A percentile compares a stretch with the other conserved stretches of the same genome.
phyloP scores from a whole-genome alignment of 2,888 invertebrate species.

The Cosmia trapezina region DNA sequence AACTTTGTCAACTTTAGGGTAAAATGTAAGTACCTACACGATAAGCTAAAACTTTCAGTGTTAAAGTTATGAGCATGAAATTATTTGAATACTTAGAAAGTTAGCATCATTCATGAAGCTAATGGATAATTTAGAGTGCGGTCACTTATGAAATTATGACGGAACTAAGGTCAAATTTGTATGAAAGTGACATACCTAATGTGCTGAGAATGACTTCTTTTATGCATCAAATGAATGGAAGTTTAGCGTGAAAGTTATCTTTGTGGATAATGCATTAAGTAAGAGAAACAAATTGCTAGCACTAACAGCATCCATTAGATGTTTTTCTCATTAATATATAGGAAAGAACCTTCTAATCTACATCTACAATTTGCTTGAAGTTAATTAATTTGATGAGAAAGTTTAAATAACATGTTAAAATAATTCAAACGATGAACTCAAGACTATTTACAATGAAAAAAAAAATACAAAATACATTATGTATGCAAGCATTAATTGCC shows the following conservation, averaged over 20 bases:
- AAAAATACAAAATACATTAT: constrained; percentile 59
- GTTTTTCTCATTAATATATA: constrained; percentile 27
- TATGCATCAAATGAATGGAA: constrained; percentile 51
- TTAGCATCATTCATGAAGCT: constrained; percentile 56
- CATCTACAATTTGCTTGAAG: constrained; percentile 13
- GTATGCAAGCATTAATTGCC: constrained; percentile 63
- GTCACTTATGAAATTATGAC: constrained; percentile 34
- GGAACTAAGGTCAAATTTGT: constrained; percentile 47
- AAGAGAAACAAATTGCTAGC: constrained; percentile 26
- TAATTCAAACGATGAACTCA: constrained; percentile 47
- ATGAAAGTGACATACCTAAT: constrained; percentile 54
- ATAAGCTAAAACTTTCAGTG: constrained; percentile 17
- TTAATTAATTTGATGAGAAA: constrained; percentile 43
- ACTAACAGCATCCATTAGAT: constrained; percentile 18
- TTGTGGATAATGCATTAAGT: constrained; percentile 39
- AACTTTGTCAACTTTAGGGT: constrained; percentile 12
- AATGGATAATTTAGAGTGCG: constrained; percentile 57
- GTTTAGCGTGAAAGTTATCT: constrained; percentile 53
- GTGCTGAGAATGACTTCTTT: constrained; percentile 52
- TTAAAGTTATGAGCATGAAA: constrained; percentile 17
- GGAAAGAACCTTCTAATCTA: constrained; percentile 18
- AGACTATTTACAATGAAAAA: constrained; percentile 47
- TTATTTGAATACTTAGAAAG: constrained; percentile 65
- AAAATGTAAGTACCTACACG: not conserved
- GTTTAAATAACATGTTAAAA: constrained; percentile 41